A percentile compares a stretch with the other conserved stretches of the same genome.
Conservation (phyloP, 2,113 vertebrate species). For the Eubucco bourcierii region DNA sequence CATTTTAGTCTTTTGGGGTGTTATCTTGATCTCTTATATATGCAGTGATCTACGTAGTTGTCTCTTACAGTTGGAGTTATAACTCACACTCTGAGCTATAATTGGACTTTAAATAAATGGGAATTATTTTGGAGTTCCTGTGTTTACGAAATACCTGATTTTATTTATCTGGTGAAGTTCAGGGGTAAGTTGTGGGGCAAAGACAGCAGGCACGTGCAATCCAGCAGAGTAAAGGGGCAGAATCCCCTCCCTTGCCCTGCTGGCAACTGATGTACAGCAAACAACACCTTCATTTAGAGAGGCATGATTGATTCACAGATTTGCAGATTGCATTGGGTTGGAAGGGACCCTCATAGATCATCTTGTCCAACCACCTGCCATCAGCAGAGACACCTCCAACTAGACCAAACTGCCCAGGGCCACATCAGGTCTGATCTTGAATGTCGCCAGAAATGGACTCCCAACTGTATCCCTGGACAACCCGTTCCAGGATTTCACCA, state of each 20-base stretch:
- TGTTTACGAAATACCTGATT: neutral
- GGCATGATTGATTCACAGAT: accelerated
- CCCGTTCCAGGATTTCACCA: too few relatives aligned
- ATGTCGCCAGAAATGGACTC: too few relatives aligned
- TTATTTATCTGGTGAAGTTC: neutral
- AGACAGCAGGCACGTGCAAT: neutral
- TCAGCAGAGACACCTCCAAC: too few relatives aligned
- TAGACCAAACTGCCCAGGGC: too few relatives aligned
- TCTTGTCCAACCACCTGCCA: too few relatives aligned
- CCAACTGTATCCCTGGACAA: too few relatives aligned
- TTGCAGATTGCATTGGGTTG: too few relatives aligned
- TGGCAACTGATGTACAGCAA: neutral
- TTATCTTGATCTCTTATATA: neutral
- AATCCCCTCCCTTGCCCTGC: too few relatives aligned
- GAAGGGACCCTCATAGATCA: too few relatives aligned
- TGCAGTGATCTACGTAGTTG: neutral
- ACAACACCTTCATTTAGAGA: neutral
- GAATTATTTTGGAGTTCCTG: neutral
- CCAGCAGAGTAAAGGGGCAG: too few relatives aligned
- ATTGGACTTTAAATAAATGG: neutral
- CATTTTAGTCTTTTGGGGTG: neutral
- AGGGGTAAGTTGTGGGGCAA: neutral
- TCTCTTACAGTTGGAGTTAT: neutral
- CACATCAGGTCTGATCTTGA: too few relatives aligned
- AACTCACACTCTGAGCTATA: neutral